These are phyloP conservation scores for Premnoplex brunnescens DNA, from an alignment of 2,797 vertebrate genomes.

Conservation along the genomic window DNA sequence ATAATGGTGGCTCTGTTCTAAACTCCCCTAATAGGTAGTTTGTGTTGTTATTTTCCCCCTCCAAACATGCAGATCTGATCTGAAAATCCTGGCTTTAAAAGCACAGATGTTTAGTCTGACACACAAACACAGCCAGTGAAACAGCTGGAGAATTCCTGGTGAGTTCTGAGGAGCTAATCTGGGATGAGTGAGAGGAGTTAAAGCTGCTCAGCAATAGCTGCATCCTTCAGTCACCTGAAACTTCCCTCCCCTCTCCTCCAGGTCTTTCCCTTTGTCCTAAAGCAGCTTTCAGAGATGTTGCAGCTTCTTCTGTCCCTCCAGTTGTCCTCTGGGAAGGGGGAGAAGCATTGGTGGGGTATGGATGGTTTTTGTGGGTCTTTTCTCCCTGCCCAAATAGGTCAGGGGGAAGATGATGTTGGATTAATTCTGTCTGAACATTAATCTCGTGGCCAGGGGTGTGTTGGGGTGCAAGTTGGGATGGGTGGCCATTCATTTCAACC, in stretches of 20 bases:
- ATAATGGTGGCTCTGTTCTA: background rate
- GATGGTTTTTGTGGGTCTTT: background rate
- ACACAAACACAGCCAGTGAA: background rate
- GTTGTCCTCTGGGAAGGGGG: background rate
- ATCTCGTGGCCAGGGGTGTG: background rate
- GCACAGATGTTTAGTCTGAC: slow-evolving; percentile 10
- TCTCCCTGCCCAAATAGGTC: background rate
- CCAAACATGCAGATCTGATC: background rate
- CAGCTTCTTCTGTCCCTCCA: background rate
- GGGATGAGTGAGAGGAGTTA: slow-evolving; percentile 67
- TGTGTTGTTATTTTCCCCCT: background rate
- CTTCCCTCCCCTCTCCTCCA: slow-evolving; percentile 13
- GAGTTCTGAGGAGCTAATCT: slow-evolving; percentile 38
- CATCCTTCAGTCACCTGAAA: slow-evolving; percentile 63
- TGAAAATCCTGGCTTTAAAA: slow-evolving; percentile 7
- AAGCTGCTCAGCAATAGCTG: slow-evolving; percentile 61
- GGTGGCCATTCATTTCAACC: background rate
- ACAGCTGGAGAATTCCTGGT: background rate
- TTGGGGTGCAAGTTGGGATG: background rate
- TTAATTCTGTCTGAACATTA: background rate
- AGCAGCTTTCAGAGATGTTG: slow-evolving; percentile 42
- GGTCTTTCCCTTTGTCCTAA: background rate
- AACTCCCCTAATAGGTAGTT: background rate
- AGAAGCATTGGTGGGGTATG: background rate
- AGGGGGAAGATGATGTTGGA: background rate